Conservation (phyloP, 2,888 invertebrate species). For the Hydroisotoma schaefferi region DNA sequence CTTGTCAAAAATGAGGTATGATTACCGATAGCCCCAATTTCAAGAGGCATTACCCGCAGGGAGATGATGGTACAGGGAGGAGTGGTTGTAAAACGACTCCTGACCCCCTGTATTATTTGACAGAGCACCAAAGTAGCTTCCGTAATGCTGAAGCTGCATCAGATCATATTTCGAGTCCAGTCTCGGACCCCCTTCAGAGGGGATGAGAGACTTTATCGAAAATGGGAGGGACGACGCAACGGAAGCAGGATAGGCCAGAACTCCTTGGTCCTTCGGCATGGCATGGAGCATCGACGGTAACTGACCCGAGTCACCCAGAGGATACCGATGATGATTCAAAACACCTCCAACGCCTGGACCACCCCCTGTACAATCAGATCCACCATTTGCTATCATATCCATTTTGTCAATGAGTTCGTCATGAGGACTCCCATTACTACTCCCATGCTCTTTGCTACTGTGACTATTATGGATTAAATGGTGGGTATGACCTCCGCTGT, state of each 20-base stretch:
- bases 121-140: conserved; percentile 42
- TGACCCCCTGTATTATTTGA: conserved; percentile 32
- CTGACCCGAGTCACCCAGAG: conserved; percentile 38
- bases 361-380: conserved; percentile 37
- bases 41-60: conserved; percentile 45
- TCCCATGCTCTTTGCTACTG: conserved; percentile 27
- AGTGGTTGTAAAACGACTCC: conserved; percentile 36
- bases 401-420: conserved; percentile 35
- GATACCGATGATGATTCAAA: conserved; percentile 15
- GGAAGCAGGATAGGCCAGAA: conserved; percentile 34
- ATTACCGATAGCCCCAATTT: conserved; percentile 27
- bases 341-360: neutral
- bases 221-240: conserved; percentile 61
- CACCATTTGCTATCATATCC: conserved; percentile 37
- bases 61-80: conserved; percentile 40
- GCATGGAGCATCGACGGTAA: conserved; percentile 40
- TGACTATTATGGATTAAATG: conserved; percentile 34
- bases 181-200: conserved; percentile 59
- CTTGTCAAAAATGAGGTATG: no score
- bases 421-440: conserved; percentile 36
- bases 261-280: conserved; percentile 49
- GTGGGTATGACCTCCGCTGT: conserved; percentile 23
- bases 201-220: conserved; percentile 88
- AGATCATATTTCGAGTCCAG: conserved; percentile 38
- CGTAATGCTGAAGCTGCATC: conserved; percentile 41